Evolutionary conservation across 2,113 vertebrate species (phyloP).

Genomic region (Sturnira hondurensis): DNA sequence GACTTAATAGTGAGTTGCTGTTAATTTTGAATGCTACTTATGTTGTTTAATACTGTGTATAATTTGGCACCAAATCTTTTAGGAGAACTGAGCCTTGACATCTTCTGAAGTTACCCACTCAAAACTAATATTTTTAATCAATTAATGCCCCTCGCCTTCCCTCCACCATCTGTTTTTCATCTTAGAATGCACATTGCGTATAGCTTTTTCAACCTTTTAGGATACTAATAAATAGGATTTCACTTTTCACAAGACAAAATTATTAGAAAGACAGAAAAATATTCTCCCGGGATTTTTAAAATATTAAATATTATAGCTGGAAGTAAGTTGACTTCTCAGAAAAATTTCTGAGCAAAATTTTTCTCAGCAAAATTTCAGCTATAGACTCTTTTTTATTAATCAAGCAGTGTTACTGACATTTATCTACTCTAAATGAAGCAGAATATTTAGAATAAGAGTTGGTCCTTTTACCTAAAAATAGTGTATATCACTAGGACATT

Average conservation of each 20-base stretch:
- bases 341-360: constrained; percentile 62
- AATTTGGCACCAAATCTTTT: constrained; percentile 78
- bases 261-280: background rate
- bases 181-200: constrained; percentile 44
- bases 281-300: background rate
- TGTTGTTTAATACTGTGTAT: constrained; percentile 74
- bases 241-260: constrained; percentile 49
- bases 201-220: constrained; percentile 63
- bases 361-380: constrained; percentile 59
- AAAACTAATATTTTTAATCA: constrained; percentile 79
- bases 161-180: background rate
- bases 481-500: constrained; percentile 45
- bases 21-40: constrained; percentile 79
- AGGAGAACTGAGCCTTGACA: constrained; percentile 71
- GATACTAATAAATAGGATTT: constrained; percentile 66
- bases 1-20: constrained; percentile 70
- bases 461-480: constrained; percentile 43
- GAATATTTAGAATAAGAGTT: constrained; percentile 44
- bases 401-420: constrained; percentile 55
- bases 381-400: constrained; percentile 63
- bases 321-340: constrained; percentile 48
- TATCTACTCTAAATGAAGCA: constrained; percentile 43
- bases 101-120: constrained; percentile 66
- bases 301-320: background rate
- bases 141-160: constrained; percentile 12